Base-by-base conservation (phyloP, 2,888 invertebrate species). In the Norana najaformis region DNA sequence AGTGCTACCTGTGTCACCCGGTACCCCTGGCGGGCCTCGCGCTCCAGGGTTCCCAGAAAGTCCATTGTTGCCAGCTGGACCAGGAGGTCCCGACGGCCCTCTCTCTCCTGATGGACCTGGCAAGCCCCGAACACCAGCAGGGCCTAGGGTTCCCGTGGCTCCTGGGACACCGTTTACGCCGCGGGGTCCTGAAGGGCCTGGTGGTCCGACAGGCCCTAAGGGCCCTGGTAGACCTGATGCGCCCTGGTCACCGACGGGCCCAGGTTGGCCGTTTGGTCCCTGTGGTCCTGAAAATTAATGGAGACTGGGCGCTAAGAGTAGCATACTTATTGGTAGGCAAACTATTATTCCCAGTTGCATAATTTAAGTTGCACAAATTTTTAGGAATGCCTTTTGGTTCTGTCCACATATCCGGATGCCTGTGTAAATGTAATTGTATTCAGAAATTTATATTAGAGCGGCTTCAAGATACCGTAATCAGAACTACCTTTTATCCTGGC, bases 11-110 rank as follows among this genome's bases (percentile, higher is more conserved):
- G 89, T 69, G n/a, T 47, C 53, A 47, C 89, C 89, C 20, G 69
- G 4, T 34, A n/a, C 89, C 5, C 88, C 88, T 8, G 89, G 37
- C 18, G 23, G 1, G 69, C 89, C 89, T 36, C 41, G 39, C 3
- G 35, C 89, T 82, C 89, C 89, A 3, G 47, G 37, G 5, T 34
- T n/a, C 20, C 89, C 89, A 34, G 8, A 13, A 34, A 35, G 41
- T 35, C 91, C 91, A 85, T 88, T 83, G 13, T 91, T 90, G 35
- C 93, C 93, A 53, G 96, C 96, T 13, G 97, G 97, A 53, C 98
- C 94, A 38, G 93, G 89, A 35, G 93, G 36, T 85, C 85, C 85
- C 8, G 89, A 2, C 30, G 39, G 38, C 23, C 88, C 88, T 37
- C 34, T 88, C 0, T 39, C 37, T 88, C 88, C 88, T 82, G 37